phyloP scores from a whole-genome alignment of 2,888 invertebrate genomes.

The Sturmia bella region DNA sequence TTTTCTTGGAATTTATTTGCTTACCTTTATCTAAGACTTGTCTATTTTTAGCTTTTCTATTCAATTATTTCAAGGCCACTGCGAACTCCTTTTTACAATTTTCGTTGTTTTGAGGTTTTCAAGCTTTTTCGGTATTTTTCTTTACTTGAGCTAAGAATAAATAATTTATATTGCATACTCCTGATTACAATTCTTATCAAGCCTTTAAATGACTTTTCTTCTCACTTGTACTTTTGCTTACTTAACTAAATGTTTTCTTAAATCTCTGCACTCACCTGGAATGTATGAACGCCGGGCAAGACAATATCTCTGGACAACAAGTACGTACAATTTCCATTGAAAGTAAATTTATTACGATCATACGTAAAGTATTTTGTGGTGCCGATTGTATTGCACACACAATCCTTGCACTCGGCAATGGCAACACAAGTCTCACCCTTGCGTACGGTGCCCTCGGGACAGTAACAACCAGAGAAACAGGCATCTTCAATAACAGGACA shows the following conservation, averaged over 20 bases:
- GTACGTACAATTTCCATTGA: slow-evolving; percentile 93
- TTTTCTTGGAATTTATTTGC: too few relatives aligned
- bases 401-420: slow-evolving; percentile 89
- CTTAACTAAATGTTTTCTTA: not conserved
- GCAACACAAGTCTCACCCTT: slow-evolving; percentile 87
- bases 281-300: slow-evolving; percentile 82
- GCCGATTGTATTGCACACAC: slow-evolving; percentile 89
- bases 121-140: too few relatives aligned
- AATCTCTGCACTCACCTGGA: slow-evolving; percentile 75
- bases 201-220: too few relatives aligned
- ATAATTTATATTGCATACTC: too few relatives aligned
- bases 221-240: too few relatives aligned
- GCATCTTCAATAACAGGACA: slow-evolving; percentile 86
- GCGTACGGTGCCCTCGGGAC: slow-evolving; percentile 88
- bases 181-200: too few relatives aligned
- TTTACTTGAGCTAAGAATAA: too few relatives aligned
- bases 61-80: too few relatives aligned
- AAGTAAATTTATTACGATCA: slow-evolving; percentile 90
- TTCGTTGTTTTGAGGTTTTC: too few relatives aligned
- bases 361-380: slow-evolving; percentile 92
- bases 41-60: too few relatives aligned
- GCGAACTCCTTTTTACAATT: too few relatives aligned
- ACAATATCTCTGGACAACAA: slow-evolving; percentile 87
- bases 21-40: too few relatives aligned
- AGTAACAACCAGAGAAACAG: slow-evolving; percentile 93